Base-by-base conservation (phyloP, 2,113 vertebrate genomes). In the Anguilla rostrata region DNA sequence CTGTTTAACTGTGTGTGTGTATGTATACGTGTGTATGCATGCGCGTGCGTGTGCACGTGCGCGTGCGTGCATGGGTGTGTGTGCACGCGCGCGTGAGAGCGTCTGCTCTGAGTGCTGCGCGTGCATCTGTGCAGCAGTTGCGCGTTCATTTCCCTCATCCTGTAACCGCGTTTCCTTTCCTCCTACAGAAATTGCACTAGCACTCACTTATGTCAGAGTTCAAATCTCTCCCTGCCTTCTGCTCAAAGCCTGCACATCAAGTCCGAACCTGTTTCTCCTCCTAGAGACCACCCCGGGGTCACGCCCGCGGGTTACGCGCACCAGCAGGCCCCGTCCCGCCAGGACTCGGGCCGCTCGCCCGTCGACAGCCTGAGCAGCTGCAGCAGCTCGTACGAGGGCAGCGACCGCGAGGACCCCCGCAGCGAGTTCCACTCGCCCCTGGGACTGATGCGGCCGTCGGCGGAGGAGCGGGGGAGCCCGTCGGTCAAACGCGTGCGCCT, bases 181-280 rank as follows among this genome's bases (percentile, higher is more conserved):
- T 95, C 92, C 94, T 95, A 93, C 96, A 99, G 98, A 96, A 97
- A 95, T 96, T 97, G 97, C 95, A 96, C 94, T 96, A 97, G 96
- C 95, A 95, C 96, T 95, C 96, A 97, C 95, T 94, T 99, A 96
- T 98, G 97, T 95, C 97, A 98, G 96, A 99, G 94, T 96, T 96
- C 98, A 87, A 98, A 97, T 96, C 96, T 99, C 93, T 98, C 97
- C 96, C 96, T 98, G 94, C 94, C 95, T 92, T 95, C 97, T 93
- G 95, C 94, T 93, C 97, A 98, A 96, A 98, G 96, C 94, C 95
- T 99, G 93, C 97, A 96, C 97, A 98, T 99, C 96, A 99, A 99
- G 95, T 98, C 97, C 86, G 98, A 99, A 97, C 98, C 98, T 91
- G 97, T 98, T 94, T 99, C 98, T 94, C 98, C 98, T 92, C 98